Percentiles rank a stretch among this genome's conserved stretches.
Evolutionary conservation across 2,113 vertebrate genomes (phyloP).

Genomic region (Elaphurus davidianus): DNA sequence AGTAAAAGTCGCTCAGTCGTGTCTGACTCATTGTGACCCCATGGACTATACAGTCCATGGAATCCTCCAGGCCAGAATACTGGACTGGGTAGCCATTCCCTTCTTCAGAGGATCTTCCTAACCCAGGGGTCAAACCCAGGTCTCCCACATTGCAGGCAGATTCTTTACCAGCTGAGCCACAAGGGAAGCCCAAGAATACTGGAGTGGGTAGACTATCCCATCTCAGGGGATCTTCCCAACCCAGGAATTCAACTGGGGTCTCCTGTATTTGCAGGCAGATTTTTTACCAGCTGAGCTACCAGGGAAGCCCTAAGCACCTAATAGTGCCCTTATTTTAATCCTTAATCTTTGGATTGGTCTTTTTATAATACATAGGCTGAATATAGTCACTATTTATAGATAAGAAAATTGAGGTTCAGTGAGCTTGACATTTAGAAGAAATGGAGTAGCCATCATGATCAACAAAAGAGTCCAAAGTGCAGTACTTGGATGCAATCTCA

Average conservation of each 20-base stretch:
- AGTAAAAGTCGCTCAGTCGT: neutral
- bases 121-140: neutral
- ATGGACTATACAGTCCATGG: neutral
- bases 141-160: fast-evolving
- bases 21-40: neutral
- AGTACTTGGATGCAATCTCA: no score
- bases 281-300: neutral
- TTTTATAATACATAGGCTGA: neutral
- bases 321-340: neutral
- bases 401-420: neutral
- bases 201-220: neutral
- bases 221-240: neutral
- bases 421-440: no score
- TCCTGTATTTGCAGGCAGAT: neutral
- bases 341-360: neutral
- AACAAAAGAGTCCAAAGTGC: no score
- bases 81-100: neutral
- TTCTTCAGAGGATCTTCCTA: neutral
- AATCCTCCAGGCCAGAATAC: neutral
- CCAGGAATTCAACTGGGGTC: neutral
- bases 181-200: neutral
- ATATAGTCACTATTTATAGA: neutral
- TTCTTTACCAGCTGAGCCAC: neutral
- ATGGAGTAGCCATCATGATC: no score
- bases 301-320: neutral